A percentile compares a stretch with the other conserved stretches of the same genome.
phyloP scores from a whole-genome alignment of 2,888 invertebrate genomes.

The Archips crataeganus region DNA sequence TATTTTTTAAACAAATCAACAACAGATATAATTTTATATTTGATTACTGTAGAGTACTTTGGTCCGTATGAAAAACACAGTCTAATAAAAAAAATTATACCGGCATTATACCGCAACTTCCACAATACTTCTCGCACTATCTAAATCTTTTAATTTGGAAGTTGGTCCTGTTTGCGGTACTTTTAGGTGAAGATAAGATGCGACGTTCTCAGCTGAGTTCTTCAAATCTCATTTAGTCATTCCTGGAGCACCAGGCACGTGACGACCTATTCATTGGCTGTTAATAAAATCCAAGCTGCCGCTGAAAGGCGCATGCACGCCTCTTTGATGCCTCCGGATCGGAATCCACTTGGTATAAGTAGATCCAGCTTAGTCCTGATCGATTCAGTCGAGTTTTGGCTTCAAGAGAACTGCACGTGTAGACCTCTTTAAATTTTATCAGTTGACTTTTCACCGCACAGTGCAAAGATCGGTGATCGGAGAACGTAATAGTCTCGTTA shows the following conservation, averaged over 20 bases:
- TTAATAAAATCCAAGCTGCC: constrained; percentile 61
- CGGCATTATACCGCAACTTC: too few species aligned
- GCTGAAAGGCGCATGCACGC: constrained; percentile 60
- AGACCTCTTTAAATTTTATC: constrained; percentile 9
- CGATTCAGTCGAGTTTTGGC: constrained; percentile 53
- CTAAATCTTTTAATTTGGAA: too few species aligned
- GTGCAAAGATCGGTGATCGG: not conserved
- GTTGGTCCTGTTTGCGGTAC: too few species aligned
- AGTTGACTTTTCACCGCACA: not conserved
- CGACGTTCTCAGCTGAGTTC: constrained; percentile 10
- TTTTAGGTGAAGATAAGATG: too few species aligned
- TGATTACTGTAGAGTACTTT: too few species aligned
- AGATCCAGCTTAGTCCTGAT: constrained; percentile 33
- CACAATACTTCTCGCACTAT: too few species aligned
- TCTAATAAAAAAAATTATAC: too few species aligned
- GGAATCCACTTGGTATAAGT: constrained; percentile 58
- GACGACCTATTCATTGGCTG: constrained; percentile 57
- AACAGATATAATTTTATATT: too few species aligned
- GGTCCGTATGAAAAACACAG: too few species aligned
- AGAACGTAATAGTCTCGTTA: not conserved
- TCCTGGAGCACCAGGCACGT: constrained; percentile 29
- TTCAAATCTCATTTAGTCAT: constrained; percentile 35
- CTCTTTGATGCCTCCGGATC: constrained; percentile 59
- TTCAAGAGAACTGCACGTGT: constrained; percentile 49
- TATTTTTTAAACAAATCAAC: too few species aligned